Conservation (phyloP, 2,113 vertebrate species). For the Lophura nycthemera region DNA sequence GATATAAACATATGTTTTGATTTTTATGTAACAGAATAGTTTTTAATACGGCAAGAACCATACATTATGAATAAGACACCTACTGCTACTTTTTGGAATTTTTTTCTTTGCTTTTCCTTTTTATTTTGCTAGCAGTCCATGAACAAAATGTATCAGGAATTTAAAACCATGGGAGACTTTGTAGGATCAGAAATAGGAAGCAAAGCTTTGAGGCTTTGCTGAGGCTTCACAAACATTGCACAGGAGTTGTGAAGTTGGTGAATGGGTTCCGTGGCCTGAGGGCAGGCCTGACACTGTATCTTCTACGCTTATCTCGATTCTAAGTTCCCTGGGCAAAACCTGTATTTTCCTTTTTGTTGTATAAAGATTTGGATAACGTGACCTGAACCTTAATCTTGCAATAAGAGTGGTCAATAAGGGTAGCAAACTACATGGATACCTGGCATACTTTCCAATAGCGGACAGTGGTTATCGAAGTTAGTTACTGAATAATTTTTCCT, state of each 20-base stretch:
- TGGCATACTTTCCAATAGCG: fast-evolving
- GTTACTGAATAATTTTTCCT: background rate
- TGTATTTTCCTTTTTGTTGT: background rate
- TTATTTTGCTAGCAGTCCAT: background rate
- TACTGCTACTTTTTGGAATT: background rate
- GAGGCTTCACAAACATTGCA: background rate
- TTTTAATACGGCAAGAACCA: background rate
- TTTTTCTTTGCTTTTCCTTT: background rate
- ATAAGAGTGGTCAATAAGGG: background rate
- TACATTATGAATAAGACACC: background rate
- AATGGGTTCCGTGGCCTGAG: background rate
- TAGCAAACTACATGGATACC: background rate
- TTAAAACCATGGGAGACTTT: background rate
- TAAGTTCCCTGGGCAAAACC: background rate
- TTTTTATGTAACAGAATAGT: background rate
- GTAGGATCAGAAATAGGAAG: background rate
- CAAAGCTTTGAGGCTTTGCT: background rate
- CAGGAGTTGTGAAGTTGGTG: background rate
- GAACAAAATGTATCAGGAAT: background rate
- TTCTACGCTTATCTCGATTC: background rate
- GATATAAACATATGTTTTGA: background rate
- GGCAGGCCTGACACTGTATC: background rate
- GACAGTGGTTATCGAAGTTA: background rate
- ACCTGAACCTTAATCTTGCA: background rate
- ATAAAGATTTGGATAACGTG: background rate